A percentile compares a stretch with the other conserved stretches of the same genome.
Evolutionary conservation across 2,113 vertebrate genomes (phyloP).

Genomic region (Hystrix brachyura): DNA sequence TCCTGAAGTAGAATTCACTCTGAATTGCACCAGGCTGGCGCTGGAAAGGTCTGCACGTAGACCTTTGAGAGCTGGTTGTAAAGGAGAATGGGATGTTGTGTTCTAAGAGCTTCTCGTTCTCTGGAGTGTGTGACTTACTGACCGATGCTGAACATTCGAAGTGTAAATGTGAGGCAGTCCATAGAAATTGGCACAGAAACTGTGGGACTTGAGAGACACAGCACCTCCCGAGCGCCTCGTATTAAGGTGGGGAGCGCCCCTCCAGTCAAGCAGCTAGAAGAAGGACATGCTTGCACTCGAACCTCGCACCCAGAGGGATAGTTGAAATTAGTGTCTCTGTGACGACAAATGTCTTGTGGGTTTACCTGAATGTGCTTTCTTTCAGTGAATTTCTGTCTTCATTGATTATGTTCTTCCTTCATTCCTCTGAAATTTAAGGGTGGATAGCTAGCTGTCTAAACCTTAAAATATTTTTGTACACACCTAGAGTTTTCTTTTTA

Average conservation of each 20-base stretch:
- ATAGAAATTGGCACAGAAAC: neutral
- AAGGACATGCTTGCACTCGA: constrained; percentile 8
- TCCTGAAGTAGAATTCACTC: neutral
- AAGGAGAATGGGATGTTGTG: neutral
- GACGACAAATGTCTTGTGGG: neutral
- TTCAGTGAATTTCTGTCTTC: neutral
- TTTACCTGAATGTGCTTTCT: neutral
- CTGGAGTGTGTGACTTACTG: constrained; percentile 23
- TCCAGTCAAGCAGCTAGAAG: neutral
- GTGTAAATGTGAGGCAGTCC: constrained; percentile 43
- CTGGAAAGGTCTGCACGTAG: neutral
- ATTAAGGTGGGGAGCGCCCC: neutral
- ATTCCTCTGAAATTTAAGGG: neutral
- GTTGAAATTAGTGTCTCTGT: neutral
- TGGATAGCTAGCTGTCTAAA: neutral
- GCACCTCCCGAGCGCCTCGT: neutral
- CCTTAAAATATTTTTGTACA: neutral
- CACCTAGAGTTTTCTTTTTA: neutral
- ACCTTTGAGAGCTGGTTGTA: neutral
- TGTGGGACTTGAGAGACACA: neutral
- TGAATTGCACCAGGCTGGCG: neutral
- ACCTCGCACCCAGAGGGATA: neutral
- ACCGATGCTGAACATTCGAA: neutral
- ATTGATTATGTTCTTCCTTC: neutral
- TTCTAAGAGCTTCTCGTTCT: constrained; percentile 55